phyloP scores from a whole-genome alignment of 2,113 vertebrate genomes.

The Pterocles gutturalis region DNA sequence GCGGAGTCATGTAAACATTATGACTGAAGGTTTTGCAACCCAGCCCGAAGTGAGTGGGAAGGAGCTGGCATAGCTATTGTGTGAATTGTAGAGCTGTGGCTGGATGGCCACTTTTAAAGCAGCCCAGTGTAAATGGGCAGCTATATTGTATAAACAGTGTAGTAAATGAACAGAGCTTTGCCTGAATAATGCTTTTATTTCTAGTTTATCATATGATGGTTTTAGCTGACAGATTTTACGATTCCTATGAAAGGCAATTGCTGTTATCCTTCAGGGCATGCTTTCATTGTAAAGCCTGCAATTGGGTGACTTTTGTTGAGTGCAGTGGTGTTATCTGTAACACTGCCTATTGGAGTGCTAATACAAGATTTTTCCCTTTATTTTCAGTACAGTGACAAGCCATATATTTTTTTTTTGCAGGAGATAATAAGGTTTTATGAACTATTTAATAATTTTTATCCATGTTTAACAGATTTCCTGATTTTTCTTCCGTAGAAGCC shows the following conservation, averaged over 20 bases:
- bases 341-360: neutral
- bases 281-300: neutral
- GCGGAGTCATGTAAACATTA: accelerated
- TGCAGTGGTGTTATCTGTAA: neutral
- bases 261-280: neutral
- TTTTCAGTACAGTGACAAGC: neutral
- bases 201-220: neutral
- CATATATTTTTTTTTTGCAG: neutral
- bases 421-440: neutral
- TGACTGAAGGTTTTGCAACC: neutral
- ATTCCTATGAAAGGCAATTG: neutral
- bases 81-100: neutral
- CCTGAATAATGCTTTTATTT: constrained; percentile 19
- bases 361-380: neutral
- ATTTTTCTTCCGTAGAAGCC: neutral
- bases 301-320: neutral
- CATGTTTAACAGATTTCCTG: neutral
- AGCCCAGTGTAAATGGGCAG: neutral
- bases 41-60: neutral
- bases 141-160: neutral
- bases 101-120: neutral
- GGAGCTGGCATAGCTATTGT: accelerated
- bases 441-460: neutral
- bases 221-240: neutral
- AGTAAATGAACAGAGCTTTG: neutral